Evolutionary conservation across 2,888 invertebrate species (phyloP), one percentile per base, ranked within the genome.

Genomic region (Blomia tropicalis): DNA sequence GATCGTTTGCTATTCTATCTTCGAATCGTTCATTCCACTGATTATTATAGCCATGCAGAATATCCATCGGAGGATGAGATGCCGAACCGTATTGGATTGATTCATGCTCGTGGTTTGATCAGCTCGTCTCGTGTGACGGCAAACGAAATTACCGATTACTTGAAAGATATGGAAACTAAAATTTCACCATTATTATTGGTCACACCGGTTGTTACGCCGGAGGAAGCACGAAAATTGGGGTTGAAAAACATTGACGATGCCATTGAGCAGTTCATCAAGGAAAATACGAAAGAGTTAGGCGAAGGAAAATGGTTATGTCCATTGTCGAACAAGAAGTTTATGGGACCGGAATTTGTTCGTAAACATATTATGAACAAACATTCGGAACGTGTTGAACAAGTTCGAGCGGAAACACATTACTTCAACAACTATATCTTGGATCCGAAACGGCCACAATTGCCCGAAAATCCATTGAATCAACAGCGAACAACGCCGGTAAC

Each of bases 291-390:
- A 71, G 96, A 98, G 75, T 72, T 98, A 67, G 87, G 89, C 0
- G 93, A 93, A 73, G 98, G 96, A 73, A 98, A 98, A 71, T 98
- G 96, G 96, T 75, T 98, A 68, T 98, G 98, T 75, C 98, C 98
- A 0, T 77, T 98, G 7, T 95, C 93, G 62, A 96, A 96, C 1
- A 98, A 98, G 75, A 98, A 98, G 74, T 98, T 98, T 76, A 98
- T 96, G 74, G 83, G 96, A 0, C 95, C 96, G 0, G 96, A 98
- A 73, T 98, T 95, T 75, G 93, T 98, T 31, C 82, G 91, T 65
- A 99, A 98, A 73, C 98, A 98, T 73, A 92, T 98, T 67, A 87
- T 90, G 72, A 95, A 95, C 74, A 98, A 98, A 72, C 96, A 98
- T 71, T 84, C 76, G 0, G 96, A 98, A 71, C 96, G 95, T 76